Evolutionary conservation across 1,140 invertebrate genomes (phyloP), one percentile per base, ranked within the genome.

Genomic region (Drosophila repletoides): DNA sequence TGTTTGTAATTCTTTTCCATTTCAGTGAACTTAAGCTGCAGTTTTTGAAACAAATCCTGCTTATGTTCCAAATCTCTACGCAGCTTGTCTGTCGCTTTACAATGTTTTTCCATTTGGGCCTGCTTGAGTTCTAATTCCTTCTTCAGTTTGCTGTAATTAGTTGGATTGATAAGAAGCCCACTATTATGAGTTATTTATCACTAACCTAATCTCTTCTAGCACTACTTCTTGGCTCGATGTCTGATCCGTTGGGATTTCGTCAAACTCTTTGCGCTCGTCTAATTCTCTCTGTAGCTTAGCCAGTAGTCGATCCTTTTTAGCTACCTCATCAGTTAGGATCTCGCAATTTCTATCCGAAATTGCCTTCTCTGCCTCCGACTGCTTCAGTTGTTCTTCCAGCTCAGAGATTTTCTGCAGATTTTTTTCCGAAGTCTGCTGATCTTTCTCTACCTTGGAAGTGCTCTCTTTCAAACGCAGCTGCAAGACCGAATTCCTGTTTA

Each of bases 1-100:
- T 56, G 24, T 6, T 66, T 49, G 0, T 60, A 19, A 15, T 80
- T 46, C 1, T 77, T 63, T 2, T 63, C 60, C 15, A 84, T n/a
- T 1, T 43, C 29, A 0, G 1, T 9, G 0, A 75, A 0, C n/a
- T 40, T 58, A 3, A 29, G 15, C 24, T 59, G 34, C 19, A 46
- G 10, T 6, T 49, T 41, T 10, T 2, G 6, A 10, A 69, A 19
- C 9, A 51, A 19, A 4, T 65, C 22, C n/a, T 45, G 4, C 1
- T 65, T 45, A n/a, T 56, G 33, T 1, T 79, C 58, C 3, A 21
- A 1, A n/a, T 52, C 24, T 1, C 1, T 1, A 4, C 43, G 49
- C 21, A 76, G 5, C 2, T 22, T 14, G 12, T 29, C 9, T 9
- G 60, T 43, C 14, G 6, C 5, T 19, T 60, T 7, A 1, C 6